Conservation (phyloP, 2,113 vertebrate genomes). For the Phylloscopus trochiloides region DNA sequence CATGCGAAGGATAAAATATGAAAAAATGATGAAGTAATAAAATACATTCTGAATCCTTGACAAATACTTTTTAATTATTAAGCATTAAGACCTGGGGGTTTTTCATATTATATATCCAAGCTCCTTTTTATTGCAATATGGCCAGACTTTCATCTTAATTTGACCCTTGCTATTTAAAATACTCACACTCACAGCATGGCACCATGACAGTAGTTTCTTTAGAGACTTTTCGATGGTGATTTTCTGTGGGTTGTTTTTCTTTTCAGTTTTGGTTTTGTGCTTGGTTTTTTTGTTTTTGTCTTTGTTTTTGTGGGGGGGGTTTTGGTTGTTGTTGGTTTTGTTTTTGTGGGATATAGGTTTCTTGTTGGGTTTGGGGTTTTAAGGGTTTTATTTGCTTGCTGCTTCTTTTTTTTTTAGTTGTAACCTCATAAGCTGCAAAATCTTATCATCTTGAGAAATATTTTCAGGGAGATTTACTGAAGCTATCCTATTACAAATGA, state of each 20-base stretch:
- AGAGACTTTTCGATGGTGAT: rapidly evolving
- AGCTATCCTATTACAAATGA: neutral
- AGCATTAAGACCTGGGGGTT: rapidly evolving
- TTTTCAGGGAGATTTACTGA: neutral
- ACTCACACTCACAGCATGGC: neutral
- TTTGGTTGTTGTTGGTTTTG: neutral
- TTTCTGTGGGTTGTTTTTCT: neutral
- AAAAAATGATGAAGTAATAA: neutral
- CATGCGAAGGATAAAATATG: neutral
- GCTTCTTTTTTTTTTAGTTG: neutral
- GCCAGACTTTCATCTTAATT: neutral
- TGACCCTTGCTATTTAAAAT: neutral
- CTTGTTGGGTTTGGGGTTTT: neutral
- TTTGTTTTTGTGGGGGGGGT: neutral
- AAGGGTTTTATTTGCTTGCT: neutral
- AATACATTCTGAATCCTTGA: neutral
- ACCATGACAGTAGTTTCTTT: neutral
- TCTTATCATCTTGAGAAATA: neutral
- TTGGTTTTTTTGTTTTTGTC: neutral
- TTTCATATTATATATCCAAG: neutral
- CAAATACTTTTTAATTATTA: neutral
- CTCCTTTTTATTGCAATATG: neutral
- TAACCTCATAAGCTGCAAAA: neutral
- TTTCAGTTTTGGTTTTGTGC: neutral
- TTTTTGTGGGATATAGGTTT: rapidly evolving